Evolutionary conservation across 2,888 invertebrate genomes (phyloP).

Genomic region (Cyclophora punctaria): DNA sequence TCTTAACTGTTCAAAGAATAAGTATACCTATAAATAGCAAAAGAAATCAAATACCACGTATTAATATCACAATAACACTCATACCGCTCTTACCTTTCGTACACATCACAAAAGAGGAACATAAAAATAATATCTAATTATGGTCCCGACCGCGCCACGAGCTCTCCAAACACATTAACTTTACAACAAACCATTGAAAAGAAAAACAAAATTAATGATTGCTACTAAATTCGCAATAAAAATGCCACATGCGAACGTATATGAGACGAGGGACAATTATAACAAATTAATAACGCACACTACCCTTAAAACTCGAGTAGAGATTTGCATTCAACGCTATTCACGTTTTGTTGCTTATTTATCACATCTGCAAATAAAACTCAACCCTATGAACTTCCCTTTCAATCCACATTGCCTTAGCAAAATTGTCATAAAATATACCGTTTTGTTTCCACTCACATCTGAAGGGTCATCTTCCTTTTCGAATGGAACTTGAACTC

Average conservation of each 20-base stretch:
- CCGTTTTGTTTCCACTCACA: conserved; percentile 25
- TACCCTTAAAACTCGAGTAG: conserved; percentile 72
- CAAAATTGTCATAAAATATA: conserved; percentile 13
- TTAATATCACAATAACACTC: conserved; percentile 37
- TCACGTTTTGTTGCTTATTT: conserved; percentile 57
- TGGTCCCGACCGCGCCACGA: conserved; percentile 43
- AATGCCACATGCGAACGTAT: conserved; percentile 73
- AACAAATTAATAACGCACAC: conserved; percentile 73
- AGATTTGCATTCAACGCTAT: conserved; percentile 71
- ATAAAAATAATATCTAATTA: conserved; percentile 49
- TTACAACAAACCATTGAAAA: conserved; percentile 43
- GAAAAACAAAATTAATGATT: conserved; percentile 74
- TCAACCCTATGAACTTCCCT: conserved; percentile 10
- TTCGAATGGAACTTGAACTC: conserved; percentile 33
- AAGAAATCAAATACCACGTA: conserved; percentile 14
- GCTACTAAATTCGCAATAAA: conserved; percentile 73
- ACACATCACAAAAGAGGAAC: conserved; percentile 39
- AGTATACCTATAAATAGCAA: too few species aligned
- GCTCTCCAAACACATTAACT: conserved; percentile 62
- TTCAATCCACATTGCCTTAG: too few species aligned
- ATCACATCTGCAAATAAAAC: conserved; percentile 19
- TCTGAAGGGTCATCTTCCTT: conserved; percentile 61
- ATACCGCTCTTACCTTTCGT: conserved; percentile 49
- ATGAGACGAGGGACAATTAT: conserved; percentile 66
- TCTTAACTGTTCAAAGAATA: too few species aligned